These are phyloP conservation scores for Amphipyra tragopoginis DNA, from an alignment of 2,888 invertebrate species.

Conservation along the genomic window DNA sequence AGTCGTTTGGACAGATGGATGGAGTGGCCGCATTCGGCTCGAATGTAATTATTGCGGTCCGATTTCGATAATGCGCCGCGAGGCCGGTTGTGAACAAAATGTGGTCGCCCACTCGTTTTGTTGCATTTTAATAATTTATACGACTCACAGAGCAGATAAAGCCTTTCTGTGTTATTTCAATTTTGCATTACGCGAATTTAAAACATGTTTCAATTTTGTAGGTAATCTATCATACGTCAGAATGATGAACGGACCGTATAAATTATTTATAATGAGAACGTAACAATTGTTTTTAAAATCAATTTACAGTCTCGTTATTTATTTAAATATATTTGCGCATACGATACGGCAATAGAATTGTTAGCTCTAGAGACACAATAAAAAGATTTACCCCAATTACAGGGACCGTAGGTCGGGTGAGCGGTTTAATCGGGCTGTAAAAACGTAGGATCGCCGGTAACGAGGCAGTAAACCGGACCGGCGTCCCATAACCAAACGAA, in stretches of 20 bases:
- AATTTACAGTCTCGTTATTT: slow-evolving; percentile 28
- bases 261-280: slow-evolving; percentile 42
- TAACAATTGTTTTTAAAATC: slow-evolving; percentile 38
- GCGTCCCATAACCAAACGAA: slow-evolving; percentile 70
- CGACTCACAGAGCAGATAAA: slow-evolving; percentile 79
- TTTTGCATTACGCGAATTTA: slow-evolving; percentile 63
- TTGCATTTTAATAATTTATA: slow-evolving; percentile 87
- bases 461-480: slow-evolving; percentile 82
- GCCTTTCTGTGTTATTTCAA: slow-evolving; percentile 79
- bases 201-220: slow-evolving; percentile 60
- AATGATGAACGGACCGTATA: slow-evolving; percentile 59
- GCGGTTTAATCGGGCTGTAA: slow-evolving; percentile 85
- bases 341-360: slow-evolving; percentile 57
- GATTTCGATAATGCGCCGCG: slow-evolving; percentile 87
- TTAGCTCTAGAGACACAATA: slow-evolving; percentile 67
- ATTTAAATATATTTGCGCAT: slow-evolving; percentile 38
- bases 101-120: slow-evolving; percentile 83
- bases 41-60: slow-evolving; percentile 89
- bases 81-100: slow-evolving; percentile 82
- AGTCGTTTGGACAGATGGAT: slow-evolving; percentile 81
- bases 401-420: slow-evolving; percentile 75
- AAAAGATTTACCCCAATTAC: slow-evolving; percentile 86
- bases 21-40: slow-evolving; percentile 81
- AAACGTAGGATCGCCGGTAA: slow-evolving; percentile 83
- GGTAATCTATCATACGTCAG: slow-evolving; percentile 63